A percentile compares a stretch with the other conserved stretches of the same genome.
Conservation (phyloP, 2,113 vertebrate species). For the Perca schrenkii region DNA sequence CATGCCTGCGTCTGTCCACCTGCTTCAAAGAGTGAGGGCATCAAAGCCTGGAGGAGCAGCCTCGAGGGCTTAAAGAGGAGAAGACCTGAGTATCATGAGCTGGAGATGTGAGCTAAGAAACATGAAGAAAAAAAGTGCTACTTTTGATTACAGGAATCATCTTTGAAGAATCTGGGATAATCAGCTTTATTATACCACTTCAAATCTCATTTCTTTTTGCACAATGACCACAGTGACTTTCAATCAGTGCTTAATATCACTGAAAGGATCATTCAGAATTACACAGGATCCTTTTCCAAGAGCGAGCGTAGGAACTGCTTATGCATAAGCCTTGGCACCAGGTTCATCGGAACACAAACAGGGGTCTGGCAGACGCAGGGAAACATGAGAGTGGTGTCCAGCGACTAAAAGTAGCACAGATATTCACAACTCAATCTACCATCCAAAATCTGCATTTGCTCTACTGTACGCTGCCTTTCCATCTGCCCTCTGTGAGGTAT, state of each 20-base stretch:
- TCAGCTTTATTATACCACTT: neutral
- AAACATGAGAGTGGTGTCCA: slow-evolving; percentile 78
- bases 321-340: slow-evolving; percentile 71
- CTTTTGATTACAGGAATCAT: slow-evolving; percentile 26
- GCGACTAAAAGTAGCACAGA: slow-evolving; percentile 83
- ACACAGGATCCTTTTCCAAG: slow-evolving; percentile 55
- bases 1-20: slow-evolving; percentile 83
- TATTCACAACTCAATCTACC: slow-evolving; percentile 80
- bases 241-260: slow-evolving; percentile 26
- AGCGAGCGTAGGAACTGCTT: slow-evolving; percentile 75
- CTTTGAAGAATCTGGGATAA: neutral
- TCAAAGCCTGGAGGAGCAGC: slow-evolving; percentile 76
- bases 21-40: slow-evolving; percentile 75
- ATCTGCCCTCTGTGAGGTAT: slow-evolving; percentile 51
- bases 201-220: neutral
- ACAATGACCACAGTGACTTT: slow-evolving; percentile 16
- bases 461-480: slow-evolving; percentile 50
- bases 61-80: slow-evolving; percentile 62
- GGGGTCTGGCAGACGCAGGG: slow-evolving; percentile 73
- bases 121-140: neutral
- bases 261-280: slow-evolving; percentile 44
- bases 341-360: slow-evolving; percentile 67
- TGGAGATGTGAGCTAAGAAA: slow-evolving; percentile 28
- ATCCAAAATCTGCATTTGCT: slow-evolving; percentile 66
- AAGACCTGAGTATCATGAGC: slow-evolving; percentile 53